Evolutionary conservation across 2,797 vertebrate genomes (phyloP).

Genomic region (Lithobates sylvaticus): DNA sequence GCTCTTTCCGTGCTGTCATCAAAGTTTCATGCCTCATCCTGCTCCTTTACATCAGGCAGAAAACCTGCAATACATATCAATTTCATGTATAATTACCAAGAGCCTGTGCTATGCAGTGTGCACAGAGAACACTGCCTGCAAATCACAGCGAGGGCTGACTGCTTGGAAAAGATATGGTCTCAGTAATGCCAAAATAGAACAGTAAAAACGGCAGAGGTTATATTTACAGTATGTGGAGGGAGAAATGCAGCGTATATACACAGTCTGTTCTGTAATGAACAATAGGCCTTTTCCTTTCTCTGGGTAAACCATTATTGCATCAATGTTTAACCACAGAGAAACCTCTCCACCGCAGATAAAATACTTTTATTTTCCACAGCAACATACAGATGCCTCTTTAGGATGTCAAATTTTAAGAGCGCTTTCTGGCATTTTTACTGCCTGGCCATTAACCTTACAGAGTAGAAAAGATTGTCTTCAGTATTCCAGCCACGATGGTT

Average conservation of each 20-base stretch:
- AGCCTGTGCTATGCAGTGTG: too few species aligned
- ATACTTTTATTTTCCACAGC: conserved; percentile 22
- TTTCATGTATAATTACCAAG: too few species aligned
- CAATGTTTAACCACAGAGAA: not conserved
- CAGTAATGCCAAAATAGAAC: too few species aligned
- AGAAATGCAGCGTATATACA: not conserved
- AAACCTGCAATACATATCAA: too few species aligned
- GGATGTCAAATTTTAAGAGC: conserved; percentile 31
- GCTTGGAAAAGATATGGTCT: too few species aligned
- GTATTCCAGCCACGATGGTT: not conserved
- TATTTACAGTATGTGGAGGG: not conserved
- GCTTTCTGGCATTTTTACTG: conserved; percentile 8
- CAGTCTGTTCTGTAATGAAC: not conserved
- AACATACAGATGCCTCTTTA: conserved; percentile 26
- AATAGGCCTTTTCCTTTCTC: not conserved
- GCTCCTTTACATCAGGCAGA: too few species aligned
- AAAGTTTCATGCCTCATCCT: too few species aligned
- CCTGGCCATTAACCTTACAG: conserved; percentile 21
- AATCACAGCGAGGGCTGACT: too few species aligned
- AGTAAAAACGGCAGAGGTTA: not conserved
- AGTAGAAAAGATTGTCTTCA: not conserved
- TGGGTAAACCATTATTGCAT: conserved; percentile 7
- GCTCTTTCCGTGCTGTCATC: too few species aligned
- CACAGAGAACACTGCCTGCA: too few species aligned
- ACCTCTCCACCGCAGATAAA: conserved; percentile 25